Conservation (phyloP, 2,113 vertebrate genomes). For the Tragulus kanchil region DNA sequence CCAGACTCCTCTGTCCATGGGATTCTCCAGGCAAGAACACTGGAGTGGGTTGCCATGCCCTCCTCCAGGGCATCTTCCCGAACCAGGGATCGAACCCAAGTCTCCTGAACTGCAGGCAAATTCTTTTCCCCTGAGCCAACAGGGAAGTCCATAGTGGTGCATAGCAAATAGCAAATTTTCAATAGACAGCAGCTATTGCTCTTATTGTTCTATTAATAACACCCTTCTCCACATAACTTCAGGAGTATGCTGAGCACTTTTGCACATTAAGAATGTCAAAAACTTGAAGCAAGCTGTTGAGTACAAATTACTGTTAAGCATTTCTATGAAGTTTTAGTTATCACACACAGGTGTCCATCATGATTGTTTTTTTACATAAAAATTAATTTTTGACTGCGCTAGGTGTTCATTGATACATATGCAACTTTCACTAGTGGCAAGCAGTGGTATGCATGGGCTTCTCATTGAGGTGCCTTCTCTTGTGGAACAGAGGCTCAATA, state of each 20-base stretch:
- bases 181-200: background rate
- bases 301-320: background rate
- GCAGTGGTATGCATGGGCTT: background rate
- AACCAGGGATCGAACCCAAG: background rate
- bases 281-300: constrained; percentile 32
- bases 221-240: background rate
- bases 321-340: constrained; percentile 5
- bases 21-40: background rate
- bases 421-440: background rate
- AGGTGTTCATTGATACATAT: background rate
- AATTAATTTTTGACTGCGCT: background rate
- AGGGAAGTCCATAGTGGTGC: background rate
- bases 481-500: background rate
- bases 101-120: background rate
- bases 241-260: background rate
- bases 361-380: background rate
- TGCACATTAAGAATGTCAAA: constrained; percentile 29
- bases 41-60: background rate
- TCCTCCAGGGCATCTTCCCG: background rate
- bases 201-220: background rate
- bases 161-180: background rate
- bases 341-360: background rate
- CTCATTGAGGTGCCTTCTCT: background rate
- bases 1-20: background rate
- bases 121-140: background rate